A percentile compares a stretch with the other conserved stretches of the same genome.
phyloP scores from a whole-genome alignment of 2,888 invertebrate species.

The Arctia plantaginis region DNA sequence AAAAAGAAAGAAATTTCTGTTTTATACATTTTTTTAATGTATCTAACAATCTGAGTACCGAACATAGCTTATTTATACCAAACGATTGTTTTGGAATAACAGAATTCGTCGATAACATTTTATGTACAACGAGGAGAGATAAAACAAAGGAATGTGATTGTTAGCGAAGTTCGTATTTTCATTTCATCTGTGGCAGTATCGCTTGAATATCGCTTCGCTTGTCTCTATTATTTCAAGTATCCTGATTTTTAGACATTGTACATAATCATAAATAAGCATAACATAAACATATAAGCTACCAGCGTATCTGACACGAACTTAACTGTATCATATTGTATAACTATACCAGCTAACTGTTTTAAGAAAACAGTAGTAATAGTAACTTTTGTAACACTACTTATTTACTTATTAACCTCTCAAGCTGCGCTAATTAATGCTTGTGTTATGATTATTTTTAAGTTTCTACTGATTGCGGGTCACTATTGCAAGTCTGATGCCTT shows the following conservation, averaged over 20 bases:
- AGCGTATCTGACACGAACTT: not conserved
- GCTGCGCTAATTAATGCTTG: too few relatives aligned
- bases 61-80: not conserved
- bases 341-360: too few relatives aligned
- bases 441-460: too few relatives aligned
- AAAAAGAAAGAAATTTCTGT: not conserved
- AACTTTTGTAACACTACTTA: too few relatives aligned
- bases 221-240: constrained; percentile 1
- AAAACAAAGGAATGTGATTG: constrained; percentile 14
- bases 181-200: not conserved
- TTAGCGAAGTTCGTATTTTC: constrained; percentile 22
- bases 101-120: constrained; percentile 20
- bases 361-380: too few relatives aligned
- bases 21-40: not conserved
- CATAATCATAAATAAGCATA: not conserved
- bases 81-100: constrained; percentile 8
- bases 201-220: constrained; percentile 11
- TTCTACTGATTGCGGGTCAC: not conserved
- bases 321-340: not conserved
- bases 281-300: not conserved
- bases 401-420: too few relatives aligned
- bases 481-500: not conserved
- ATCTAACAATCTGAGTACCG: not conserved
- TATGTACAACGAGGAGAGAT: constrained; percentile 3
- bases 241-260: not conserved